phyloP scores from a whole-genome alignment of 2,888 invertebrate genomes.

The Adineta ricciae region DNA sequence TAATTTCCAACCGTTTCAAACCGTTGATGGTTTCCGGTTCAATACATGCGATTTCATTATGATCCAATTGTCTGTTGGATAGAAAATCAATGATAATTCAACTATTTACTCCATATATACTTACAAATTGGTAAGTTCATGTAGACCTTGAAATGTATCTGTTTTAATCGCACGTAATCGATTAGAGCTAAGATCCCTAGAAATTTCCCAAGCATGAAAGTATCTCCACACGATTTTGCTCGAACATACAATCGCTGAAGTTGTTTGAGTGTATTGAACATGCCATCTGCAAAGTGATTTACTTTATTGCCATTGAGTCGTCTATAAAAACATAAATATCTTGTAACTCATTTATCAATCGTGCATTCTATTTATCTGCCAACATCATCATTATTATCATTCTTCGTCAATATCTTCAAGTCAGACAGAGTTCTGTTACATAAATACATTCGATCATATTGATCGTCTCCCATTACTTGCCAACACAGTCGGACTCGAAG shows the following conservation, averaged over 20 bases:
- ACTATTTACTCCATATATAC: conserved; percentile 43
- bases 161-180: conserved; percentile 72
- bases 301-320: not conserved
- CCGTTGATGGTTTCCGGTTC: conserved; percentile 78
- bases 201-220: conserved; percentile 50
- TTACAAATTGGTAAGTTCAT: conserved; percentile 71
- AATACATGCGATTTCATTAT: conserved; percentile 83
- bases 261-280: conserved; percentile 77
- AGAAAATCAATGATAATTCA: conserved; percentile 37
- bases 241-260: conserved; percentile 88
- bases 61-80: conserved; percentile 70
- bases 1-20: conserved; percentile 58
- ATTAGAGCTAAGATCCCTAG: conserved; percentile 83
- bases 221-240: too few relatives aligned
- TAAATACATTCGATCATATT: not conserved
- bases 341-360: not conserved
- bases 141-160: conserved; percentile 71
- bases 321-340: not conserved
- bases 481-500: too few relatives aligned
- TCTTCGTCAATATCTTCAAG: not conserved
- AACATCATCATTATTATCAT: not conserved
- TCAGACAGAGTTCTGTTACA: not conserved
- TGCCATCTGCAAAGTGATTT: conserved; percentile 70
- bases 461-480: not conserved
- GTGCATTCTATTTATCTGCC: not conserved